These are phyloP conservation scores for Nasonia longicornis DNA, from an alignment of 1,140 invertebrate genomes.

Conservation along the genomic window DNA sequence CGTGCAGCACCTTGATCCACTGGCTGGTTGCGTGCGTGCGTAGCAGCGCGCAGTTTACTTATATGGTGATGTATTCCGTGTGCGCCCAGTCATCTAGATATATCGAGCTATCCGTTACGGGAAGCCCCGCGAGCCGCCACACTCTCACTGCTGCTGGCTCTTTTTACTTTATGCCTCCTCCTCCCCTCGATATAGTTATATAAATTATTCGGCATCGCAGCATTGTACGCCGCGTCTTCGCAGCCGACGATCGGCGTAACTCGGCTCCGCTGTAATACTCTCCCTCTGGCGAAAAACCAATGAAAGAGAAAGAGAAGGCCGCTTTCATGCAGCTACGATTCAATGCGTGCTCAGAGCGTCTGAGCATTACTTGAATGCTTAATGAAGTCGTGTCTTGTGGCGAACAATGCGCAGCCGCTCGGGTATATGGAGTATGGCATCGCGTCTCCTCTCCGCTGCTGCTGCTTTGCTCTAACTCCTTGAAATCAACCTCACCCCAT, in stretches of 20 bases:
- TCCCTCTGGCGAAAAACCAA: background rate
- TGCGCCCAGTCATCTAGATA: constrained; percentile 55
- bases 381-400: constrained; percentile 66
- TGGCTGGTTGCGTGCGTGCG: background rate
- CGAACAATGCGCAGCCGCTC: constrained; percentile 58
- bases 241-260: background rate
- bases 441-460: constrained; percentile 16
- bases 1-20: constrained; percentile 15
- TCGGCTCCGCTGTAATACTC: background rate
- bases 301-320: constrained; percentile 37
- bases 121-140: background rate
- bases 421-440: too few species aligned
- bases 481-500: constrained; percentile 43
- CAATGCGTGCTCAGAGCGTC: constrained; percentile 58
- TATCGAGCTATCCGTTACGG: constrained; percentile 53
- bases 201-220: constrained; percentile 64
- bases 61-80: constrained; percentile 59
- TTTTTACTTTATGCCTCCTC: constrained; percentile 1
- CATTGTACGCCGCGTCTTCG: constrained; percentile 55
- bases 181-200: constrained; percentile 59
- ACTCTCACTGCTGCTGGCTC: constrained; percentile 20
- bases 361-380: constrained; percentile 67
- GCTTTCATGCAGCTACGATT: constrained; percentile 50
- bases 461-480: constrained; percentile 51
- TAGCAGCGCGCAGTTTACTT: constrained; percentile 54